These are phyloP conservation scores for Muscicapa adusta DNA, from an alignment of 2,113 vertebrate species.

Conservation along the genomic window DNA sequence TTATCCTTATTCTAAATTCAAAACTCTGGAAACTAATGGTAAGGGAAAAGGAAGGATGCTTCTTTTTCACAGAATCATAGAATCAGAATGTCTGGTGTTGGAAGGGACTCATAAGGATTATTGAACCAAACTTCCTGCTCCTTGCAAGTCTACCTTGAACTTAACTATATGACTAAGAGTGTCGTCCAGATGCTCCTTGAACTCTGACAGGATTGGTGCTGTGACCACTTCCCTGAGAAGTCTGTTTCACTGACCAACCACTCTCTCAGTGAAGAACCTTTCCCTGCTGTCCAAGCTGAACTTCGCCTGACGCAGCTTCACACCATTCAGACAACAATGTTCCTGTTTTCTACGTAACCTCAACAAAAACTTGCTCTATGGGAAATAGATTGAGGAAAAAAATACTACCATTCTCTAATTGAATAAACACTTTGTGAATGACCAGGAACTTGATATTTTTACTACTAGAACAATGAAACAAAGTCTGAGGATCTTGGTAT, in stretches of 20 bases:
- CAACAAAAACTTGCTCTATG: neutral
- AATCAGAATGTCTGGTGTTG: neutral
- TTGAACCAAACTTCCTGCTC: neutral
- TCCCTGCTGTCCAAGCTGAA: neutral
- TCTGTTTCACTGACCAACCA: neutral
- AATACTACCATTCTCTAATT: neutral
- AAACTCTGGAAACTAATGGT: neutral
- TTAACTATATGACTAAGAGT: neutral
- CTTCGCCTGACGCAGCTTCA: neutral
- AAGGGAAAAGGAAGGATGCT: neutral
- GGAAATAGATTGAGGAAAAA: neutral
- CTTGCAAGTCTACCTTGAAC: neutral
- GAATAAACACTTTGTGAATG: conserved; percentile 18
- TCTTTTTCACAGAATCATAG: neutral
- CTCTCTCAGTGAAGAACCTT: neutral
- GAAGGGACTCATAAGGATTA: neutral
- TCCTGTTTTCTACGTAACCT: neutral
- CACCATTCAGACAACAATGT: neutral
- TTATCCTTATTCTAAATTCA: neutral
- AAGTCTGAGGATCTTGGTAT: neutral
- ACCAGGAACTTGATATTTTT: conserved; percentile 13
- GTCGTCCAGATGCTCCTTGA: neutral
- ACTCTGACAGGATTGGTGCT: neutral
- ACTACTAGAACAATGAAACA: neutral
- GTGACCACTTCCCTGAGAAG: neutral